These are phyloP conservation scores for Neodon shergylaensis DNA, from an alignment of 2,113 vertebrate genomes.

Conservation along the genomic window DNA sequence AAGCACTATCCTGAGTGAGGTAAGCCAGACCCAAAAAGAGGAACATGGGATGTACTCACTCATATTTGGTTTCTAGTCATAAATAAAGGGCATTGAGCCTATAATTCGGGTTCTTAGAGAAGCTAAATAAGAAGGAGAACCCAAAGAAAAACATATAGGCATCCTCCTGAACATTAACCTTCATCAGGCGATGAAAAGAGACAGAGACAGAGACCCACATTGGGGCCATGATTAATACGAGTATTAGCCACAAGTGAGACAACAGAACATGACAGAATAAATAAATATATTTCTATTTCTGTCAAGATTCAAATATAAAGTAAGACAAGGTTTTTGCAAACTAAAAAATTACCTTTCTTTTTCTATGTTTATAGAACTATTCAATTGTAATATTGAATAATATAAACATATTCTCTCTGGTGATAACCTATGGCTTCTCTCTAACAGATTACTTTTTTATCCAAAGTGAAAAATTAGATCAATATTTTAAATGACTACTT, in stretches of 20 bases:
- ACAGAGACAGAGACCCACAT: no score
- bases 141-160: no score
- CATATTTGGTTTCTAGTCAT: no score
- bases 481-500: background rate
- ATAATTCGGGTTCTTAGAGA: no score
- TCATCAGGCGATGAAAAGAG: no score
- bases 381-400: background rate
- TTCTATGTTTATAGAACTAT: constrained; percentile 37
- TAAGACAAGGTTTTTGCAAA: constrained; percentile 5
- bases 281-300: background rate
- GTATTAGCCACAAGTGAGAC: background rate
- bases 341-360: constrained; percentile 37
- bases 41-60: no score
- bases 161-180: no score
- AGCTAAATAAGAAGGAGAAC: no score
- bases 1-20: no score
- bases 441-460: constrained; percentile 13
- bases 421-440: constrained; percentile 29
- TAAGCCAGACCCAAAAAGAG: no score
- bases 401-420: background rate
- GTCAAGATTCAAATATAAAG: background rate
- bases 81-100: no score
- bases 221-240: rapidly evolving
- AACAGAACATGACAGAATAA: background rate
- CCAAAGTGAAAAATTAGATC: background rate